A percentile compares a stretch with the other conserved stretches of the same genome.
phyloP scores from a whole-genome alignment of 2,797 vertebrate genomes.

The Halcyon smyrnensis region DNA sequence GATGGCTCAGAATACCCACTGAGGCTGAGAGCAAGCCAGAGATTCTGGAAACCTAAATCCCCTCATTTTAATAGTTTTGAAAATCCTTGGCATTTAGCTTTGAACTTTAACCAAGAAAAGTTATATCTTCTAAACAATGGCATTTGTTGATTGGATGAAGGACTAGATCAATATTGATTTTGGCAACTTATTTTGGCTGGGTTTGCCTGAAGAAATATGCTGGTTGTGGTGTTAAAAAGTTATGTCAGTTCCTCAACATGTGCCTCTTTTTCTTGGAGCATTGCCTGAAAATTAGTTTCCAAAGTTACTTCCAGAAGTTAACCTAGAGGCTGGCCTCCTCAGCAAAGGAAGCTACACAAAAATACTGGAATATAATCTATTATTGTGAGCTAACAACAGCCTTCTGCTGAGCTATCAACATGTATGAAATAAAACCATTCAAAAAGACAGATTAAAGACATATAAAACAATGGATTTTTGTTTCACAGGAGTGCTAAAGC shows the following conservation, averaged over 20 bases:
- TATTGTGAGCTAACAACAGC: constrained; percentile 36
- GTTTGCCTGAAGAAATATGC: constrained; percentile 80
- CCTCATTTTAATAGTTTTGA: constrained; percentile 87
- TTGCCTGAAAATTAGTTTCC: constrained; percentile 80
- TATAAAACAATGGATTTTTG: neutral
- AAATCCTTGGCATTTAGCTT: constrained; percentile 91
- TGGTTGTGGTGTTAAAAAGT: constrained; percentile 87
- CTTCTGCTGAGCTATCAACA: constrained; percentile 23
- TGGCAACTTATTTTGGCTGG: constrained; percentile 83
- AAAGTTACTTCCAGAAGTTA: constrained; percentile 83
- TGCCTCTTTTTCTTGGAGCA: constrained; percentile 83
- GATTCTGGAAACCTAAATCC: constrained; percentile 82
- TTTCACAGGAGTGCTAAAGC: neutral
- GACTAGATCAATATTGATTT: constrained; percentile 87
- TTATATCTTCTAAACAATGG: constrained; percentile 96
- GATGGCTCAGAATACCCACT: constrained; percentile 66
- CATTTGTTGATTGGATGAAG: constrained; percentile 91
- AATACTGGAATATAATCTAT: constrained; percentile 50
- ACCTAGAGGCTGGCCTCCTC: constrained; percentile 73
- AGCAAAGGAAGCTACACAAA: constrained; percentile 72
- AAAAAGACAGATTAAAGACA: neutral
- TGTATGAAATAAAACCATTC: constrained; percentile 33
- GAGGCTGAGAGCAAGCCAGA: constrained; percentile 71
- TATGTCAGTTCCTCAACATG: constrained; percentile 88
- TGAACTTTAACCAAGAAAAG: constrained; percentile 96